phyloP scores from a whole-genome alignment of 2,888 invertebrate species.

The Disparrhopalites patrizii region DNA sequence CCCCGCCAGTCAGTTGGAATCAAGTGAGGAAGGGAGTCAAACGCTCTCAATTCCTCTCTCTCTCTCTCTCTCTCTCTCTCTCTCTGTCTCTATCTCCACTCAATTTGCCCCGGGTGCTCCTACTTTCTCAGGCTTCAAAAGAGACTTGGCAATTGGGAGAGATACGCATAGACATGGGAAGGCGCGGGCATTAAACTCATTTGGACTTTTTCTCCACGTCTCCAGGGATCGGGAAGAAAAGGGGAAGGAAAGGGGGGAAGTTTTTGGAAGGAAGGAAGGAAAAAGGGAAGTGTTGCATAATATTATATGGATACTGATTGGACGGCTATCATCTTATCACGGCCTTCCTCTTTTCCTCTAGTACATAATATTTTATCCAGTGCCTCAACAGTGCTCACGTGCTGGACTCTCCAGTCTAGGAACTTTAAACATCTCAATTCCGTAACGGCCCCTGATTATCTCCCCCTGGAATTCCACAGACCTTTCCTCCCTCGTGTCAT shows the following conservation, averaged over 20 bases:
- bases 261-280: neutral
- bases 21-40: too few species aligned
- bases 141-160: too few species aligned
- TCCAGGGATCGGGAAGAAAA: neutral
- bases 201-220: neutral
- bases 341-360: neutral
- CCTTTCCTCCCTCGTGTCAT: too few species aligned
- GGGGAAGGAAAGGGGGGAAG: neutral
- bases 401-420: neutral
- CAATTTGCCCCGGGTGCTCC: constrained; percentile 16
- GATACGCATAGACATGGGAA: too few species aligned
- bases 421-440: too few species aligned
- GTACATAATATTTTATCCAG: neutral
- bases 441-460: too few species aligned
- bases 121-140: too few species aligned
- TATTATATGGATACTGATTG: constrained; percentile 16
- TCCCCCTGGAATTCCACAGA: too few species aligned
- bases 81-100: neutral
- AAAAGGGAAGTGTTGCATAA: constrained; percentile 3
- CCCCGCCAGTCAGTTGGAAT: too few species aligned
- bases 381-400: neutral
- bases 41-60: too few species aligned
- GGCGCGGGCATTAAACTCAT: neutral
- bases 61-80: constrained; percentile 5
- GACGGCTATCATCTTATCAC: constrained; percentile 10